Evolutionary conservation across 2,113 vertebrate species (phyloP), one percentile per base, ranked within the genome.

Genomic region (Petrocephalus microphthalmus): DNA sequence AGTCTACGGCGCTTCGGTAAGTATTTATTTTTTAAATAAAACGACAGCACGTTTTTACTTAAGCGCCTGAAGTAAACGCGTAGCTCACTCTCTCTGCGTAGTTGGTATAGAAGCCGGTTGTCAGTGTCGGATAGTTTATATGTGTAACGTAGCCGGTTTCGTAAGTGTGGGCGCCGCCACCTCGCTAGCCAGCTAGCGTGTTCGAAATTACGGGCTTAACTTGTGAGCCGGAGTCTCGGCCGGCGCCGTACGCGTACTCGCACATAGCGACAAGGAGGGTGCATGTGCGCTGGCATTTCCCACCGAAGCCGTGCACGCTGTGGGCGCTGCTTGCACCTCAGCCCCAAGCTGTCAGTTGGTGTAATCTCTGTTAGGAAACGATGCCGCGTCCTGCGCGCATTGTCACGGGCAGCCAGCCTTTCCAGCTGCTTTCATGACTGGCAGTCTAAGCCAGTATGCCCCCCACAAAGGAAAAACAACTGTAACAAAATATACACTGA

Each of bases 1-100:
- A 94, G 92, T 92, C 93, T 93, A 93, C 92, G 93, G 93, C 93
- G 92, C 91, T 91, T 93, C 93, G 90, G 95, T 96, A 95, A 96
- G 95, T 96, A 51, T 88, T 54, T 17, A 57, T 54, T 88, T 83
- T 52, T 52, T 57, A 29, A 88, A 74, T 25, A 87, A 45, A 88
- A 47, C 2, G 42, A 19, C 20, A 1, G 19, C 29, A 15, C 17
- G 53, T 78, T 81, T 81, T 53, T 4, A 47, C 33, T 11, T n/a
- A 45, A 19, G 51, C 49, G n/a, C 49, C 15, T 56, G 29, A 33
- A 81, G 37, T 88, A 10, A 54, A 37, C 25, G 7, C 1, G 47
- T 8, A 37, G 4, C 25, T 15, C 54, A n/a, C 11, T 47, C n/a
- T 42, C 42, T 5, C 52, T 84, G 10, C 22, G 37, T 25, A 45